A percentile compares a stretch with the other conserved stretches of the same genome.
Conservation (phyloP, 2,113 vertebrate genomes). For the Indicator indicator region DNA sequence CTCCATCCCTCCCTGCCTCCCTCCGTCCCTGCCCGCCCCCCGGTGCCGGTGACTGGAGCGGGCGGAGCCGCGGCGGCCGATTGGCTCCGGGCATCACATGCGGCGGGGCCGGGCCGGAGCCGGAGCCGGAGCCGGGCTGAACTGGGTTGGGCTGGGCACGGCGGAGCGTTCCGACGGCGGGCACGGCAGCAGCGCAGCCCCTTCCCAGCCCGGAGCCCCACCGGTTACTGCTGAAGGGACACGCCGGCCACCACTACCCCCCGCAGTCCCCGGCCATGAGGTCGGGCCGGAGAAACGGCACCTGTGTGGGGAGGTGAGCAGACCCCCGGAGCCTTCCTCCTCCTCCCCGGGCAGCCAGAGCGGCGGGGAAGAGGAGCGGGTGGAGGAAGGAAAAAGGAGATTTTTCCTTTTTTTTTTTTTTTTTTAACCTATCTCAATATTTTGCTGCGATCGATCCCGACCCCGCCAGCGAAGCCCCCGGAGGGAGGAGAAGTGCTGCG, state of each 20-base stretch:
- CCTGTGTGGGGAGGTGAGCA: slow-evolving; percentile 56
- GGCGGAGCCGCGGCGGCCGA: slow-evolving; percentile 78
- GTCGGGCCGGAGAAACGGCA: not conserved
- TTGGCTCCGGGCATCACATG: slow-evolving; percentile 75
- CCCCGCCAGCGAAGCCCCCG: slow-evolving; percentile 45
- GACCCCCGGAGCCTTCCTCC: not conserved
- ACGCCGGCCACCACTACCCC: not conserved
- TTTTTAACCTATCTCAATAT: not conserved
- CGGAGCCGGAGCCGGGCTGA: not conserved
- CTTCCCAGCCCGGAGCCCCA: not conserved
- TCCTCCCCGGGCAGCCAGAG: not conserved
- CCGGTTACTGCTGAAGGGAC: not conserved
- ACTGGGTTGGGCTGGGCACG: not conserved
- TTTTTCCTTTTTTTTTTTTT: not conserved
- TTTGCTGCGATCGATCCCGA: not conserved
- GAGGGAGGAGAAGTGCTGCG: slow-evolving; percentile 52
- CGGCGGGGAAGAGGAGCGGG: not conserved
- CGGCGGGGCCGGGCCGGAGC: not conserved
- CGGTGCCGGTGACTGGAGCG: not conserved
- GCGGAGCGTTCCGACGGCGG: not conserved
- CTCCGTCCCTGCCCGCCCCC: not conserved
- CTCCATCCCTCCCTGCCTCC: not conserved
- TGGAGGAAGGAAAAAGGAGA: not conserved
- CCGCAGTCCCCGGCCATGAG: slow-evolving; percentile 15
- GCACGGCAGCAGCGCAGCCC: slow-evolving; percentile 11